Percentiles rank a stretch among this genome's conserved stretches.
phyloP scores from a whole-genome alignment of 2,888 invertebrate genomes.

The Rhagonycha lutea region DNA sequence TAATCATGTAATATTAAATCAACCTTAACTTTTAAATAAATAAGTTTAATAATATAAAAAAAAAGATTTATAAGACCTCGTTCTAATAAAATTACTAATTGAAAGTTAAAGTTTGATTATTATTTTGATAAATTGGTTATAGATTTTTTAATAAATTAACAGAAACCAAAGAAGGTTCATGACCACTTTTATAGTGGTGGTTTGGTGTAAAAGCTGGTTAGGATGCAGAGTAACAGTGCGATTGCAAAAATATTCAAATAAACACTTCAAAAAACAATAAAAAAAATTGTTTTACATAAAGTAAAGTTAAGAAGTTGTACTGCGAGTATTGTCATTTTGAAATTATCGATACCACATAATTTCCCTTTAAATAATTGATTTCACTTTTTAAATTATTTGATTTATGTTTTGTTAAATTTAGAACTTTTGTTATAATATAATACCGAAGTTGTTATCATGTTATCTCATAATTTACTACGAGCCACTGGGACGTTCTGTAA shows the following conservation, averaged over 20 bases:
- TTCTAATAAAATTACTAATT: conserved; percentile 10
- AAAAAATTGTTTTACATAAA: neutral
- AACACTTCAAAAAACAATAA: neutral
- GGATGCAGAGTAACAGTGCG: too few relatives aligned
- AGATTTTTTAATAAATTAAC: neutral
- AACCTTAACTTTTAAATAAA: conserved; percentile 18
- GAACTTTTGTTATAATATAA: neutral
- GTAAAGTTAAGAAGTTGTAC: too few relatives aligned
- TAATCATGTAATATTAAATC: conserved; percentile 5
- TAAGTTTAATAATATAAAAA: conserved; percentile 6
- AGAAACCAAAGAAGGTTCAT: neutral
- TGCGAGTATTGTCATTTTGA: neutral
- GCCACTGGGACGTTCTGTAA: neutral
- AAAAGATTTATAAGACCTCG: conserved; percentile 12
- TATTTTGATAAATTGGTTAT: neutral
- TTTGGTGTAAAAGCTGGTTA: too few relatives aligned
- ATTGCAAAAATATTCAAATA: too few relatives aligned
- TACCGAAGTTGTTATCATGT: neutral
- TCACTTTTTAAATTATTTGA: neutral
- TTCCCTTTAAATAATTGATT: neutral
- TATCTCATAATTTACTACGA: conserved; percentile 1
- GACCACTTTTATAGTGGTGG: too few relatives aligned
- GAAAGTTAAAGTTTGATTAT: conserved; percentile 1
- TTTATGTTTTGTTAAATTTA: neutral
- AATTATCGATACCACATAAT: neutral